Evolutionary conservation across 2,797 vertebrate species (phyloP).

Genomic region (Peromyscus aztecus): DNA sequence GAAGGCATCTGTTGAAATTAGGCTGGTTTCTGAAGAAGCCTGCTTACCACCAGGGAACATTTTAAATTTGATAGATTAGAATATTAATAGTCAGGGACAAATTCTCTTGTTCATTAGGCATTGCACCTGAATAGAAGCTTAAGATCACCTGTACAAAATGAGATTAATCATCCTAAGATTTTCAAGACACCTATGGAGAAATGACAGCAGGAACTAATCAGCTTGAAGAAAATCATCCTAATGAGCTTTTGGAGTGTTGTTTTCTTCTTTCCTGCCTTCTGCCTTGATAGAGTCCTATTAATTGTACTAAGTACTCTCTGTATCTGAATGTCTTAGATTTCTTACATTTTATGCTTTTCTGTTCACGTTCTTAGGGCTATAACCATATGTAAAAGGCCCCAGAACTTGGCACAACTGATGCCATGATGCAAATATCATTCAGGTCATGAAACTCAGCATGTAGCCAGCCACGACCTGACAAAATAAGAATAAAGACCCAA

Average conservation of each 20-base stretch:
- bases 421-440: not conserved
- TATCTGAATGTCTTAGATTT: not conserved
- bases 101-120: conserved; percentile 45
- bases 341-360: not conserved
- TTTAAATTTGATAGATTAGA: not conserved
- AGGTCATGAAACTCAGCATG: not conserved
- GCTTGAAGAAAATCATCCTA: not conserved
- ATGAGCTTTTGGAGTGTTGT: conserved; percentile 38
- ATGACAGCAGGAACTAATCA: conserved; percentile 50
- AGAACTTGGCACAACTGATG: not conserved
- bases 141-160: conserved; percentile 45
- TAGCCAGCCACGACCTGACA: too few species aligned
- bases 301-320: conserved; percentile 32
- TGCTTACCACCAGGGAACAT: conserved; percentile 31
- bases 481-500: not conserved
- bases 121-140: conserved; percentile 24
- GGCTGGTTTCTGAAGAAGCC: not conserved
- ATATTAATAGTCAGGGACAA: conserved; percentile 63
- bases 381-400: not conserved
- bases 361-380: not conserved
- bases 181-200: conserved; percentile 46
- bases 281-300: not conserved
- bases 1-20: not conserved
- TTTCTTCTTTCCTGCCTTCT: not conserved
- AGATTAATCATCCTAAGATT: conserved; percentile 37